Percentiles rank a stretch among this genome's conserved stretches.
These are phyloP conservation scores for Liopterus haemorrhoidalis DNA, from an alignment of 2,888 invertebrate genomes.

Conservation along the genomic window DNA sequence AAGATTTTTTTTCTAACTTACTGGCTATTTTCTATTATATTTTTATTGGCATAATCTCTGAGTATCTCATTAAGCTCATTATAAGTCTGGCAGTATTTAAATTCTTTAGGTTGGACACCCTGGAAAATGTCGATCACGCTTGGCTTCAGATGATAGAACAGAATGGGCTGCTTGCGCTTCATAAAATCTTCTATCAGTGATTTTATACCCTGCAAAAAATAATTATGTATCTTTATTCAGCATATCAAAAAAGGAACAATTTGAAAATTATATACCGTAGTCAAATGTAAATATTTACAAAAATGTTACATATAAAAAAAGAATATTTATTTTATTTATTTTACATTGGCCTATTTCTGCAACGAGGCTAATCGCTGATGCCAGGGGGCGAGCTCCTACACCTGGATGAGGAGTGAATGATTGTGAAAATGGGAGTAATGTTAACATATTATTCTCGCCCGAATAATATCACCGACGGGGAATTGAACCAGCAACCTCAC, in stretches of 20 bases:
- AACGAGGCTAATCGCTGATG: no score
- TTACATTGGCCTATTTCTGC: no score
- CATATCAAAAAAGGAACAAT: conserved; percentile 8
- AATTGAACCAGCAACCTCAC: no score
- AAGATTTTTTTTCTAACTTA: no score
- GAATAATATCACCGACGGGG: no score
- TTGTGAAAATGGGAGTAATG: no score
- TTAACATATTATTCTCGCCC: no score
- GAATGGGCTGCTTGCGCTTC: conserved; percentile 51
- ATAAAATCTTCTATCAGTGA: conserved; percentile 54
- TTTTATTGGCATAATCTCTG: conserved; percentile 40
- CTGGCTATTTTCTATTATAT: conserved; percentile 3
- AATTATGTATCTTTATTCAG: neutral
- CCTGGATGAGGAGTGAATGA: no score
- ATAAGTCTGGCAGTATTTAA: conserved; percentile 51
- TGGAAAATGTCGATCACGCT: conserved; percentile 53
- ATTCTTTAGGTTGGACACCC: conserved; percentile 53
- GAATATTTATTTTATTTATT: no score
- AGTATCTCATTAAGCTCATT: conserved; percentile 51
- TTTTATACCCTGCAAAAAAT: conserved; percentile 54
- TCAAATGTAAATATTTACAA: conserved; percentile 3
- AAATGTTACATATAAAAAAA: no score
- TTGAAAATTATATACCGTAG: neutral
- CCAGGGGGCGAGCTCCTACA: no score
- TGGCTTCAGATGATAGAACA: conserved; percentile 55